Evolutionary conservation across 2,797 vertebrate genomes (phyloP).

Genomic region (Chaunax sp.): DNA sequence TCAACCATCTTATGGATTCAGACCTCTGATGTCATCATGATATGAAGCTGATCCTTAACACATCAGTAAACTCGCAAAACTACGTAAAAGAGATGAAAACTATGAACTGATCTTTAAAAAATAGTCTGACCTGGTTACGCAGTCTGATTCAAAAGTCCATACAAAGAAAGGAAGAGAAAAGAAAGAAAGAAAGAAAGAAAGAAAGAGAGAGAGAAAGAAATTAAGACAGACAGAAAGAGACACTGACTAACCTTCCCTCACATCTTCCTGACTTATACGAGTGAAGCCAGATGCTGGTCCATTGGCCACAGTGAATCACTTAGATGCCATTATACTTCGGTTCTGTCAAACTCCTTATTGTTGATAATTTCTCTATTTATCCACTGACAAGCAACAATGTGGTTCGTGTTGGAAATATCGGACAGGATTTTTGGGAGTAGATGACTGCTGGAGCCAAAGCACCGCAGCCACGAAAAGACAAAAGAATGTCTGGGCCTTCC

Average conservation of each 20-base stretch:
- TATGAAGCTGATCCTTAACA: slow-evolving; percentile 1
- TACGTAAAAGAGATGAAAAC: too few relatives aligned
- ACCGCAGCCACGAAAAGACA: slow-evolving; percentile 44
- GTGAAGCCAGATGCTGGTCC: slow-evolving; percentile 53
- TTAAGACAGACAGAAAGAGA: too few relatives aligned
- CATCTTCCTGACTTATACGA: slow-evolving; percentile 1
- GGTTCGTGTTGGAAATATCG: slow-evolving; percentile 46
- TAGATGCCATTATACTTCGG: slow-evolving; percentile 6
- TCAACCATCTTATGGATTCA: neutral
- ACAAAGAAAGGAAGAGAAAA: too few relatives aligned
- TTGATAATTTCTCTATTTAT: slow-evolving; percentile 51
- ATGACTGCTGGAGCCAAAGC: slow-evolving; percentile 48
- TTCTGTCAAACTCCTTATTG: slow-evolving; percentile 23
- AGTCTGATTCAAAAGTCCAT: too few relatives aligned
- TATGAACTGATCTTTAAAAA: too few relatives aligned
- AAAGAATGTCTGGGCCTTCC: slow-evolving; percentile 54
- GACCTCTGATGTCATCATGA: slow-evolving; percentile 4
- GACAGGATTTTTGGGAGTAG: slow-evolving; percentile 29
- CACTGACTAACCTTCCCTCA: too few relatives aligned
- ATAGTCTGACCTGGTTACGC: too few relatives aligned
- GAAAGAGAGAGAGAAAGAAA: neutral
- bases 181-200: slow-evolving; percentile 3
- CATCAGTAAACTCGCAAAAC: too few relatives aligned
- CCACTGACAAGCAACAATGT: slow-evolving; percentile 39
- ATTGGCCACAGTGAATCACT: slow-evolving; percentile 15